Percentiles rank a stretch among this genome's conserved stretches.
Conservation (phyloP, 1,140 invertebrate species). For the Penaeus japonicus region DNA sequence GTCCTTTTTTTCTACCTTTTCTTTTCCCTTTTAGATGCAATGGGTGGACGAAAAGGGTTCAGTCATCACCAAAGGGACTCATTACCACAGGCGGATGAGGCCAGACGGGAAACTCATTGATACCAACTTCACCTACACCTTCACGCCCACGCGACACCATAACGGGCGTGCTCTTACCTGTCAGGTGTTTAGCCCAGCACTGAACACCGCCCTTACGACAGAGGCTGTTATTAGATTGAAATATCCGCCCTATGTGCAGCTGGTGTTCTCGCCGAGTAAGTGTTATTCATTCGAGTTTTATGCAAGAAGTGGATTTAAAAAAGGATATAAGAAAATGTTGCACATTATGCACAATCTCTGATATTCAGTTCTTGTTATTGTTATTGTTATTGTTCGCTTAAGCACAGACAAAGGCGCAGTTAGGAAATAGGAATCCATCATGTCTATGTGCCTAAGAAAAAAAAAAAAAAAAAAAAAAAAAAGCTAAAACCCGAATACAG, state of each 20-base stretch:
- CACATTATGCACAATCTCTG: too few species aligned
- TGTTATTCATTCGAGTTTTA: too few species aligned
- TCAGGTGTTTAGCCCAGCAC: slow-evolving; percentile 63
- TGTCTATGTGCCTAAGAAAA: too few species aligned
- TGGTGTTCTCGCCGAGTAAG: slow-evolving; percentile 50
- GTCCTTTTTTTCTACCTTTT: background rate
- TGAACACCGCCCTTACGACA: slow-evolving; percentile 40
- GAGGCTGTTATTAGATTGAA: slow-evolving; percentile 49
- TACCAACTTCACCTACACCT: slow-evolving; percentile 81
- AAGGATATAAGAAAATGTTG: too few species aligned
- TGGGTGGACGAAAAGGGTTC: slow-evolving; percentile 82
- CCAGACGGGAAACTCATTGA: slow-evolving; percentile 81
- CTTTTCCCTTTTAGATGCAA: slow-evolving; percentile 74
- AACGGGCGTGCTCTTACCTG: slow-evolving; percentile 92
- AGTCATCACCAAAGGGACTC: slow-evolving; percentile 78
- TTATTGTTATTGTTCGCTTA: too few species aligned
- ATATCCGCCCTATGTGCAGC: slow-evolving; percentile 53
- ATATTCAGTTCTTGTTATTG: too few species aligned
- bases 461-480: too few species aligned
- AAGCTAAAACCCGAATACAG: too few species aligned
- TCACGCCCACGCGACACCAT: slow-evolving; percentile 84
- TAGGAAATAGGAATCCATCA: too few species aligned
- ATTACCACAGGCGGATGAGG: slow-evolving; percentile 72
- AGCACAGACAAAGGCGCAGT: too few species aligned
- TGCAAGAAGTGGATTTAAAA: too few species aligned